These are phyloP conservation scores for Embiotoca jacksoni DNA, from an alignment of 2,113 vertebrate genomes.

Conservation along the genomic window DNA sequence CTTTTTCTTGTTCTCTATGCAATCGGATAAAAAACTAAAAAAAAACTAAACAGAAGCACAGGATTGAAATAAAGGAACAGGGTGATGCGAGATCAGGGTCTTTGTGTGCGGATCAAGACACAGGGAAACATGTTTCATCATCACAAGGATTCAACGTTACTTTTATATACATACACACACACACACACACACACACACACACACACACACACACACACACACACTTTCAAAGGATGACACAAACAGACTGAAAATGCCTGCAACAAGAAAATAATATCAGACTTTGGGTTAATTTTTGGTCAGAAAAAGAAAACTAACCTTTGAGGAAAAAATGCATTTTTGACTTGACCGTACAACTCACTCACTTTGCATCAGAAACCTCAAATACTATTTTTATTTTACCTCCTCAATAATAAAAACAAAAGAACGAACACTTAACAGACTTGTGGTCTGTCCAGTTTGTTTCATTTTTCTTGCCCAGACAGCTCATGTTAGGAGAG, in stretches of 20 bases:
- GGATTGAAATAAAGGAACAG: conserved; percentile 48
- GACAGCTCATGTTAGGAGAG: neutral
- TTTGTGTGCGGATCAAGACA: conserved; percentile 50
- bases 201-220: neutral
- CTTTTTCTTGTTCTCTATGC: conserved; percentile 13
- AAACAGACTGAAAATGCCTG: neutral
- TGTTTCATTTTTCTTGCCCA: neutral
- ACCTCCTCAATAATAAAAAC: no score
- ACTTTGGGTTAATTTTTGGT: neutral
- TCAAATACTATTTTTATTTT: no score
- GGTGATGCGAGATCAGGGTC: conserved; percentile 44
- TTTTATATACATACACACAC: neutral
- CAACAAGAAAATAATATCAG: neutral
- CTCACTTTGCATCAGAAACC: no score
- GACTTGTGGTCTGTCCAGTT: no score
- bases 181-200: no score
- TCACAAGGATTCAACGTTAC: neutral
- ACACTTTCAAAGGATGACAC: neutral
- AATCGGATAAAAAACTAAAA: conserved; percentile 47
- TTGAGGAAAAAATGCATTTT: neutral
- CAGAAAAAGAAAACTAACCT: neutral
- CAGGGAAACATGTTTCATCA: conserved; percentile 56
- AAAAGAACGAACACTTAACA: no score
- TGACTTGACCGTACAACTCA: no score
- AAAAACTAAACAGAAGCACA: conserved; percentile 28